Base-by-base conservation (phyloP, 30 jellyfish, hydroid and myxozoan species). In the Turritopsis dohrnii region DNA sequence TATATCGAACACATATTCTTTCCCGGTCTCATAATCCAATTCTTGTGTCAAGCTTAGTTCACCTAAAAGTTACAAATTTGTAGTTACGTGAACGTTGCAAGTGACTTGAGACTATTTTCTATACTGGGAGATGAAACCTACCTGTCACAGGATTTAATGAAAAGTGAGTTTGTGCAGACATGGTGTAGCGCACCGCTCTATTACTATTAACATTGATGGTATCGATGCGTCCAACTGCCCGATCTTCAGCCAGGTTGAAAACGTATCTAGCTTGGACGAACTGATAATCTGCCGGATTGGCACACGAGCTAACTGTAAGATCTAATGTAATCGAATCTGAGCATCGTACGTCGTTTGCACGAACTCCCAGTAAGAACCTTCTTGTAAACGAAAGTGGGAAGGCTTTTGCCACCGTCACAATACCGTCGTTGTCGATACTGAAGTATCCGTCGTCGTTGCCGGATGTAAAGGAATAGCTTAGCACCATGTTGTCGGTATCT, bases 381-480 rank as follows among this genome's bases (percentile, higher is more conserved):
- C 72, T 72, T 28, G 22, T 83, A 18, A 28, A 52, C 0, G 89
- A 30, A 5, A 87, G 8, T 0, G 87, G 81, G 16, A 93, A 80
- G 1, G 30, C 66, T 71, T 88, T 85, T 28, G 82, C 71, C n/a
- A 89, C 94, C 16, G 89, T 90, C 74, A 93, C 84, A 9, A 79
- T 24, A 28, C 98, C 98, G n/a, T 66, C 25, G 86, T 69, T 54
- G 74, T 85, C 89, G 65, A 93, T 88, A 65, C 79, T 82, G 83
- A 93, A 93, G 81, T 71, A 88, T 22, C 87, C 81, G 23, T 74
- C 80, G 19, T 80, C 54, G 71, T 88, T 93, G n/a, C 96, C 98
- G 20, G 73, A 65, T 52, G 89, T 71, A 1, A 93, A 88, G 17
- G 87, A 79, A 66, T 71, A 93, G 31, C 90, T 84, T 53, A 82